Base-by-base conservation (phyloP, 2,888 invertebrate species). In the Synergus itoensis region DNA sequence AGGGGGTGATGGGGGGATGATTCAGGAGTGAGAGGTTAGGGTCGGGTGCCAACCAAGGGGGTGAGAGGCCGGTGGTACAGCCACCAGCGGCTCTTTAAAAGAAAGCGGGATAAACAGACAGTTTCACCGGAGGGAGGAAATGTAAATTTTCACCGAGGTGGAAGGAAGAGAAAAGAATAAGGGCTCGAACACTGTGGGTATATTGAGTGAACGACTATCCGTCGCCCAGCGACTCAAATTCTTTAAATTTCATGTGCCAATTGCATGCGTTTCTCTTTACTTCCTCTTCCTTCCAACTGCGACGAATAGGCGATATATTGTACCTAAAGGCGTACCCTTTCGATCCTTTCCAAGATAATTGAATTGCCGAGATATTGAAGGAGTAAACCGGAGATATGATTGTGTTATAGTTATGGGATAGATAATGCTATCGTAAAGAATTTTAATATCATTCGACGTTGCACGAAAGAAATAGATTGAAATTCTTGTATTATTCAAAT, bases 51-150 rank as follows among this genome's bases (percentile, higher is more conserved):
- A 69, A 69, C 45, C 67, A 69, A 69, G 45, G 67, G 45, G 67
- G 28, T 53, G 79, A 84, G 85, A 84, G 69, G 69, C 77, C 73
- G 81, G 82, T 84, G 80, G 82, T 84, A 87, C 86, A 87, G 87
- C 88, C 88, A 89, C 87, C 86, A 88, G 87, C 88, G 89, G 86
- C 89, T 91, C 90, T 90, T 91, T 91, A 91, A 91, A 91, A 91
- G 90, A 91, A 91, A 91, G 89, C 91, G 91, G 92, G 91, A 92
- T 92, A 92, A 92, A 91, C 92, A 92, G 92, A 92, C 91, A 91
- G 92, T 90, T 91, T 87, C 87, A 87, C 84, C 80, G 86, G 84
- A 89, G 89, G 88, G 89, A 91, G 92, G 89, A 91, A 91, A 92
- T 92, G 92, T 92, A 92, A 92, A 92, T 92, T 92, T 91, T 86